Evolutionary conservation across 2,113 vertebrate species (phyloP).

Genomic region (Hyaena hyaena): DNA sequence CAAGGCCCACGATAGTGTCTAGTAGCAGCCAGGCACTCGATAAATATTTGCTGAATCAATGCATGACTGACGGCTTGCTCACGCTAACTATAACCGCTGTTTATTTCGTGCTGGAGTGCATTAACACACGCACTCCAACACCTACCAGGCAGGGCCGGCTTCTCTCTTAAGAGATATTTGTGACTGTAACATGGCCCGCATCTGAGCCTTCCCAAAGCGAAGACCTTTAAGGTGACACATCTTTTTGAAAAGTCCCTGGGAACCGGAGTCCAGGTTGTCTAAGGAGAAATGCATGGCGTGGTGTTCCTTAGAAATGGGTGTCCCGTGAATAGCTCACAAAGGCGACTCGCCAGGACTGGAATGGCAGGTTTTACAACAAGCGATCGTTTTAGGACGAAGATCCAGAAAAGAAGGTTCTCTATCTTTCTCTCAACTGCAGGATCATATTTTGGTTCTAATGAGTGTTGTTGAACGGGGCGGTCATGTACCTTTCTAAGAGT

Average conservation of each 20-base stretch:
- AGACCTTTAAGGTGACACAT: neutral
- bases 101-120: neutral
- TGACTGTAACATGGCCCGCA: neutral
- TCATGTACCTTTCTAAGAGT: rapidly evolving
- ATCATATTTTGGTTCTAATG: neutral
- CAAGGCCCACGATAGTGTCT: neutral
- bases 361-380: neutral
- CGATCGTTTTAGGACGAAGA: neutral
- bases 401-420: neutral
- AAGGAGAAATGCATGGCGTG: neutral
- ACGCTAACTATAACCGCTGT: neutral
- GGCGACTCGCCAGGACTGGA: neutral
- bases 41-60: neutral
- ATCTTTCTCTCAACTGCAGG: neutral
- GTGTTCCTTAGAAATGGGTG: neutral
- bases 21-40: neutral
- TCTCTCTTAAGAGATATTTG: neutral
- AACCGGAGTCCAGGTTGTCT: neutral
- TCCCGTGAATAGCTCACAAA: neutral
- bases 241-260: neutral
- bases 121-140: neutral
- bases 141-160: rapidly evolving
- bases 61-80: neutral
- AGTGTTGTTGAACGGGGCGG: rapidly evolving
- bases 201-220: neutral